Evolutionary conservation across 1,140 invertebrate genomes (phyloP), one percentile per base, ranked within the genome.

Genomic region (Pentalonia nigronervosa): DNA sequence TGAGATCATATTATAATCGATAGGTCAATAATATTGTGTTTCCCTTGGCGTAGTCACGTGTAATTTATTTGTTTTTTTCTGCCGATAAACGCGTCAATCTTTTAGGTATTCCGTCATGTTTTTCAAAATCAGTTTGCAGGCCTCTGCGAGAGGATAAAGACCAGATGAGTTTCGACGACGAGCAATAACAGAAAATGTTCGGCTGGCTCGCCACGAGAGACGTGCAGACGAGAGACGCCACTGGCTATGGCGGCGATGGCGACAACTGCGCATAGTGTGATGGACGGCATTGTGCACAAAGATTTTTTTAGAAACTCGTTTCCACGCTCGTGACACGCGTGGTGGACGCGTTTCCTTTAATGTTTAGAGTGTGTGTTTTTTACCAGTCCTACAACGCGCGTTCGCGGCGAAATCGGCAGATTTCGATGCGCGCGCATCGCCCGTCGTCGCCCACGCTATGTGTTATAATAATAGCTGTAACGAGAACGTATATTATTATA

Each of bases 221-320:
- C 30, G 11, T n/a, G 60, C 11, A 30, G 11, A n/a, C 60, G 60
- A 76, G 14, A n/a, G 60, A 76, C 60, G 60, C 60, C 60, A 34
- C 60, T 76, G 50, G 30, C 60, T 14, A 30, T 21, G 50, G 48
- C 56, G 25, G 60, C 60, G 30, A 11, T 76, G n/a, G n/a, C 87
- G 87, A 53, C 87, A 36, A 50, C 47, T 20, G 47, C 23, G 47
- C 23, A 8, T 23, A 48, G 34, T 47, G 36, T 45, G 36, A 45
- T n/a, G 34, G 86, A 88, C 86, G 86, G 47, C 30, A 56, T 34
- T n/a, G 48, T 8, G 34, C 50, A 56, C 48, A 90, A 56, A 90
- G 34, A 90, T 47, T 87, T 87, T 89, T 90, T 90, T 90, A 90
- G 88, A 90, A 90, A 90, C 88, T 90, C 88, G 25, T 88, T 88